Percentiles rank a stretch among this genome's conserved stretches.
phyloP scores from a whole-genome alignment of 2,113 vertebrate genomes.

The Scomber colias region DNA sequence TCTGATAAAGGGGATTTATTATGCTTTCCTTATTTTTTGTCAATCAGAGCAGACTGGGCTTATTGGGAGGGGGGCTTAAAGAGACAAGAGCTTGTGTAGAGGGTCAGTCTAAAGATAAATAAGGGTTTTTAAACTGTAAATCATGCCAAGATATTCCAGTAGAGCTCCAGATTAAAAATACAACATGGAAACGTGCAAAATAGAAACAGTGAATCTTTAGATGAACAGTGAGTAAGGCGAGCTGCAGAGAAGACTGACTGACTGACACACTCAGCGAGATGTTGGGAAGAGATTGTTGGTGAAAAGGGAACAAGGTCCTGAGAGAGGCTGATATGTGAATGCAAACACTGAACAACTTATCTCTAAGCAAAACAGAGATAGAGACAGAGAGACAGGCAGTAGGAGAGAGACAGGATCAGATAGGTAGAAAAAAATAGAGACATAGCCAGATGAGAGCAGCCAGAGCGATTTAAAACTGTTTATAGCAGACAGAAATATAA shows the following conservation, averaged over 20 bases:
- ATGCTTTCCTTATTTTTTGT: too few species aligned
- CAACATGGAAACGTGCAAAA: too few species aligned
- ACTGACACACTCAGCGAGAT: constrained; percentile 66
- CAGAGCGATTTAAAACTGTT: constrained; percentile 28
- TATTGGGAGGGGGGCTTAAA: too few species aligned
- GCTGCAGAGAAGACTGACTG: constrained; percentile 43
- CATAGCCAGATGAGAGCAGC: constrained; percentile 41
- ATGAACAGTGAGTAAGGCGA: constrained; percentile 24
- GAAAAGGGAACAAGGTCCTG: constrained; percentile 56
- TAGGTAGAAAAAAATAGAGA: constrained; percentile 32
- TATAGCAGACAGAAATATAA: constrained; percentile 13
- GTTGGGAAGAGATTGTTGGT: constrained; percentile 41
- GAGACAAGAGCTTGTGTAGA: too few species aligned
- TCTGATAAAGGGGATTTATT: not conserved
- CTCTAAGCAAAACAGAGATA: constrained; percentile 58
- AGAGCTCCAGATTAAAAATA: too few species aligned
- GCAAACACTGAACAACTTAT: constrained; percentile 66
- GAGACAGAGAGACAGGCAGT: constrained; percentile 47
- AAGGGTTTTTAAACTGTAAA: too few species aligned
- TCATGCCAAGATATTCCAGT: too few species aligned
- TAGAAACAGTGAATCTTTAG: not conserved
- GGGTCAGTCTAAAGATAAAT: too few species aligned
- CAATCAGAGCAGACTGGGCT: too few species aligned
- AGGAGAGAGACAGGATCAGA: constrained; percentile 62
- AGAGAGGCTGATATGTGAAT: constrained; percentile 64